Conservation (phyloP, 2,113 vertebrate species). For the Petroica traversi region DNA sequence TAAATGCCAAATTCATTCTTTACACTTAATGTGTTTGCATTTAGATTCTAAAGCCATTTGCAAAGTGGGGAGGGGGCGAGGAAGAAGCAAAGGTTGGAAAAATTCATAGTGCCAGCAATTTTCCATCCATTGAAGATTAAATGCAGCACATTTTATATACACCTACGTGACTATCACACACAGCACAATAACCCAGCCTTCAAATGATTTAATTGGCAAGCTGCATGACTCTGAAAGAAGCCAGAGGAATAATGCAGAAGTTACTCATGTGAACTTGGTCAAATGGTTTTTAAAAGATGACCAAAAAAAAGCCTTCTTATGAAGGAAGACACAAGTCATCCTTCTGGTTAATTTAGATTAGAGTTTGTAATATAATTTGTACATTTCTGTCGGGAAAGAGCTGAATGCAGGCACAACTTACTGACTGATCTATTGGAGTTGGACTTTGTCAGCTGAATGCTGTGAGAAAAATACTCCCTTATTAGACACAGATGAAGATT, state of each 20-base stretch:
- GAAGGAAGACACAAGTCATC: background rate
- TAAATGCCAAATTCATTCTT: constrained; percentile 43
- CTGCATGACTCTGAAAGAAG: background rate
- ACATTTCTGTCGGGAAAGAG: background rate
- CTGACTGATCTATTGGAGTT: background rate
- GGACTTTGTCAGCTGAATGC: background rate
- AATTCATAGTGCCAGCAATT: constrained; percentile 39
- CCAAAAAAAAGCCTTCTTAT: background rate
- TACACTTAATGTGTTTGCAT: constrained; percentile 35
- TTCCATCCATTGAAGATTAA: constrained; percentile 32
- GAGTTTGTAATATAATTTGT: background rate
- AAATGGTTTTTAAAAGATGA: background rate
- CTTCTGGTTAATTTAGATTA: constrained; percentile 42
- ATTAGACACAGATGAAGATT: background rate
- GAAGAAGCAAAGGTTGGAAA: background rate
- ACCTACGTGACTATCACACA: constrained; percentile 39
- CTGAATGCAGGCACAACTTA: background rate
- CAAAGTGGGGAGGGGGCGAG: background rate
- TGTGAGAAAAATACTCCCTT: background rate
- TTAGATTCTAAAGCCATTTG: background rate
- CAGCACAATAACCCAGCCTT: constrained; percentile 28
- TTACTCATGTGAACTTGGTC: background rate
- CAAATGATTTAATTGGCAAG: constrained; percentile 32
- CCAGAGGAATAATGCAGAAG: background rate
- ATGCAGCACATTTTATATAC: background rate